These are phyloP conservation scores for Percina caprodes DNA, from an alignment of 2,113 vertebrate species.

Conservation along the genomic window DNA sequence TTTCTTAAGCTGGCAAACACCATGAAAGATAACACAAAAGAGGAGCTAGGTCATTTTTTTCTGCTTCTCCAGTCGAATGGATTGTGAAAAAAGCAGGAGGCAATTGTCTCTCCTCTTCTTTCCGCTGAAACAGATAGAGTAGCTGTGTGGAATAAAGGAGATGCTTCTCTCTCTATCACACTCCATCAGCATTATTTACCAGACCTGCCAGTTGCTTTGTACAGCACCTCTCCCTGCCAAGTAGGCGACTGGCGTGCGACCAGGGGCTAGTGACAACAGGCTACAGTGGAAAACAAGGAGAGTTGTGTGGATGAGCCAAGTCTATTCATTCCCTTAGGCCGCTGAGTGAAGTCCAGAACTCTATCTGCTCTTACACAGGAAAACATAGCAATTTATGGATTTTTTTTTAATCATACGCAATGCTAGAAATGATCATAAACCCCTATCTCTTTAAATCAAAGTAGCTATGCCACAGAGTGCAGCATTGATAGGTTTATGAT, in stretches of 20 bases:
- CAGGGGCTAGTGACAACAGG: constrained; percentile 86
- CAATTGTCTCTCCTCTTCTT: constrained; percentile 66
- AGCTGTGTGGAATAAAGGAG: constrained; percentile 79
- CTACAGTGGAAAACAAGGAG: constrained; percentile 83
- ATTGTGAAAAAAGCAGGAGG: constrained; percentile 50
- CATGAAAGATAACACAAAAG: constrained; percentile 73
- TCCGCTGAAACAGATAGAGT: constrained; percentile 72
- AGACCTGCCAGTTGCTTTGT: constrained; percentile 86
- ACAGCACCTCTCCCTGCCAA: constrained; percentile 84
- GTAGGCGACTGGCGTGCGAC: constrained; percentile 85
- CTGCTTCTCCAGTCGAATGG: constrained; percentile 55
- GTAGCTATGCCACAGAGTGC: constrained; percentile 16
- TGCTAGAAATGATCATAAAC: constrained; percentile 58
- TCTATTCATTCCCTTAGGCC: constrained; percentile 78
- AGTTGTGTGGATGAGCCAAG: constrained; percentile 81
- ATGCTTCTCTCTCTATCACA: constrained; percentile 80
- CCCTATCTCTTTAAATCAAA: constrained; percentile 39
- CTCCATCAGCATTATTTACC: constrained; percentile 85
- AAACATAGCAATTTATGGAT: constrained; percentile 63
- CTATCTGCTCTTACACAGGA: constrained; percentile 66
- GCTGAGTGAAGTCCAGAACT: constrained; percentile 73
- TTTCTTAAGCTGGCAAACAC: constrained; percentile 70
- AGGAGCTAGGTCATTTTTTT: constrained; percentile 53
- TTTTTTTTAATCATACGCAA: constrained; percentile 40
- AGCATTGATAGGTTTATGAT: constrained; percentile 31